Conservation (phyloP, 1,140 invertebrate species). For the Zaprionus kolodkinae region DNA sequence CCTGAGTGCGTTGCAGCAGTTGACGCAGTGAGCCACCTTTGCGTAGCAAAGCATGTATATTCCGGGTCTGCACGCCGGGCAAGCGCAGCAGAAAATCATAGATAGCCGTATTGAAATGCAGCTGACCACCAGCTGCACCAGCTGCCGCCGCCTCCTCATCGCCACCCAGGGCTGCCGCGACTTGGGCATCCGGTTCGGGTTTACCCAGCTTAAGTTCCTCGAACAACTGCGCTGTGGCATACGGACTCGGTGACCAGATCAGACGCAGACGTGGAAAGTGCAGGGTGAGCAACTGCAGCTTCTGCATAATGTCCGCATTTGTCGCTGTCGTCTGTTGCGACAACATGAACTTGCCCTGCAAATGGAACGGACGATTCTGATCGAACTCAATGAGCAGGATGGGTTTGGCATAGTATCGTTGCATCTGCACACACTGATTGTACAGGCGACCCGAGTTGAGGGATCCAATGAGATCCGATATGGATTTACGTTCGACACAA, state of each 20-base stretch:
- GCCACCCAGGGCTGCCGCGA: slow-evolving; percentile 88
- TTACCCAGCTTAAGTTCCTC: slow-evolving; percentile 93
- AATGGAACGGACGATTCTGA: slow-evolving; percentile 94
- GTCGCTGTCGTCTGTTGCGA: slow-evolving; percentile 87
- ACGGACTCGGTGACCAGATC: slow-evolving; percentile 97
- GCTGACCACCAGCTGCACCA: slow-evolving; percentile 79
- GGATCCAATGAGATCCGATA: slow-evolving; percentile 98
- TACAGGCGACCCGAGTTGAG: slow-evolving; percentile 97
- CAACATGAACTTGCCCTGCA: slow-evolving; percentile 93
- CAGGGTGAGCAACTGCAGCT: slow-evolving; percentile 95
- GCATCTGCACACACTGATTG: slow-evolving; percentile 96
- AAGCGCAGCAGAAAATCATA: slow-evolving; percentile 95
- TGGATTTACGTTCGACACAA: slow-evolving; percentile 98
- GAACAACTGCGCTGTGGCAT: slow-evolving; percentile 97
- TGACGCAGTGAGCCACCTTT: slow-evolving; percentile 91
- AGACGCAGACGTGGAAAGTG: slow-evolving; percentile 96
- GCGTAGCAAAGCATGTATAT: slow-evolving; percentile 91
- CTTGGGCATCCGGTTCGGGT: slow-evolving; percentile 90
- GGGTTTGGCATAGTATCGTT: slow-evolving; percentile 93
- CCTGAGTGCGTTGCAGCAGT: slow-evolving; percentile 86
- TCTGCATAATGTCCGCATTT: slow-evolving; percentile 91
- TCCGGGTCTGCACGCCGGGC: slow-evolving; percentile 95
- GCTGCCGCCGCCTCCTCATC: slow-evolving; percentile 86
- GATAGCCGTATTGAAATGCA: slow-evolving; percentile 90
- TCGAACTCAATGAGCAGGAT: slow-evolving; percentile 99